Evolutionary conservation across 2,797 vertebrate genomes (phyloP).

Genomic region (Danionella dracula): DNA sequence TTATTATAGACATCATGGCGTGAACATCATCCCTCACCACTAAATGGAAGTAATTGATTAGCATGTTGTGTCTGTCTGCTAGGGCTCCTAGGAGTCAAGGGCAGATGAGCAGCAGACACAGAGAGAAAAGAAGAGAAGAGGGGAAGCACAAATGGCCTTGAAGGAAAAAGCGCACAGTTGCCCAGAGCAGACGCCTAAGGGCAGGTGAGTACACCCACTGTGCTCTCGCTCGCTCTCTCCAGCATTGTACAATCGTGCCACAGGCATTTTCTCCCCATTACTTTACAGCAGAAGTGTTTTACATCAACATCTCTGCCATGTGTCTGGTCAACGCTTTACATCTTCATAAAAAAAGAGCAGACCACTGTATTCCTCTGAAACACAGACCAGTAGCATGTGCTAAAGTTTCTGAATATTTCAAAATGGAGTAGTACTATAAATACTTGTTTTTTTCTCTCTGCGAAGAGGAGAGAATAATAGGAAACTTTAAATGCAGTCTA

Average conservation of each 20-base stretch:
- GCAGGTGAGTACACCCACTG: slow-evolving; percentile 28
- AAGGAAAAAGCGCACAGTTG: slow-evolving; percentile 30
- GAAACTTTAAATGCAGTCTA: no score
- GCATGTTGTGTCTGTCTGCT: slow-evolving; percentile 2
- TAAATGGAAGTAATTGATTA: slow-evolving; percentile 42
- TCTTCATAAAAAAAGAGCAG: slow-evolving; percentile 13
- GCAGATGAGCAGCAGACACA: background rate
- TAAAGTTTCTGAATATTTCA: slow-evolving; percentile 25
- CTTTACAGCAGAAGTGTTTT: slow-evolving; percentile 26
- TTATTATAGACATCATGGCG: slow-evolving; percentile 20
- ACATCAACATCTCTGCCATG: slow-evolving; percentile 11
- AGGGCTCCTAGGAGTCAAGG: background rate
- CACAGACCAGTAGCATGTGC: slow-evolving; percentile 6
- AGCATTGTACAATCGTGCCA: background rate
- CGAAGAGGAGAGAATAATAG: no score
- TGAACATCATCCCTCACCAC: slow-evolving; percentile 15
- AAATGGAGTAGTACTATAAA: slow-evolving; percentile 7
- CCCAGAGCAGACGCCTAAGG: slow-evolving; percentile 41
- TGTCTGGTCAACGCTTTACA: slow-evolving; percentile 2
- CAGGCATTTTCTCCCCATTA: slow-evolving; percentile 27
- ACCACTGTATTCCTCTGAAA: slow-evolving; percentile 4
- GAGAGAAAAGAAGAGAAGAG: background rate
- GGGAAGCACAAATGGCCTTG: background rate
- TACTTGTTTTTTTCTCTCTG: no score
- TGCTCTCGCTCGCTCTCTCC: slow-evolving; percentile 6